phyloP scores from a whole-genome alignment of 2,888 invertebrate genomes.

The Athalia circularis region DNA sequence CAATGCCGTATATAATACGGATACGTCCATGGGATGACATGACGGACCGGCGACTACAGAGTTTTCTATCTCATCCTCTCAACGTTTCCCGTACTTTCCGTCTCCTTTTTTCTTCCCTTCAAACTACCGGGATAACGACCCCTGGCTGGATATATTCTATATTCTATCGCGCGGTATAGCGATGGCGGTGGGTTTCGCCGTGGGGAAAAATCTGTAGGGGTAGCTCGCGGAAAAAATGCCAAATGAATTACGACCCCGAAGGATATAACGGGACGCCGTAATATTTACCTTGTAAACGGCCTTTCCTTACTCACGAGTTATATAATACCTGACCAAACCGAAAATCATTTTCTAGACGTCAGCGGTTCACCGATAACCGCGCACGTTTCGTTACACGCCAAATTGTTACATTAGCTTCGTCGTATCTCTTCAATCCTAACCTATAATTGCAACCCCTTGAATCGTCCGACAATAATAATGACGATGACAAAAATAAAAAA shows the following conservation, averaged over 20 bases:
- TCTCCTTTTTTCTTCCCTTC: neutral
- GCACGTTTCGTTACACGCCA: neutral
- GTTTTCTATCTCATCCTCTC: neutral
- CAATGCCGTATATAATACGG: neutral
- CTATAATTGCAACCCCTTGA: too few relatives aligned
- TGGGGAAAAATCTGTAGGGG: constrained; percentile 21
- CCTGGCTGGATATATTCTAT: neutral
- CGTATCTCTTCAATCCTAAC: too few relatives aligned
- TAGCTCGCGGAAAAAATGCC: constrained; percentile 22
- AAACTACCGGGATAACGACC: constrained; percentile 36
- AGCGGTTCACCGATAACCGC: constrained; percentile 27
- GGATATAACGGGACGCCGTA: constrained; percentile 37
- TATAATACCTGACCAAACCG: constrained; percentile 18
- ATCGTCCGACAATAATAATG: too few relatives aligned
- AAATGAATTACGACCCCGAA: constrained; percentile 39
- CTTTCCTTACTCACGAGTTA: constrained; percentile 25
- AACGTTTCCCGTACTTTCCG: neutral
- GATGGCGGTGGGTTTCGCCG: neutral
- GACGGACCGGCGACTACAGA: constrained; percentile 19
- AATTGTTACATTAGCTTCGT: too few relatives aligned
- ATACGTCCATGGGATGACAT: neutral
- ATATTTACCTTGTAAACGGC: constrained; percentile 44
- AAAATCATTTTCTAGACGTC: constrained; percentile 20
- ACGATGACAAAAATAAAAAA: too few relatives aligned
- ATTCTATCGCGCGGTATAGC: neutral